A percentile compares a stretch with the other conserved stretches of the same genome.
Conservation (phyloP, 2,797 vertebrate genomes). For the Pempheris klunzingeri region DNA sequence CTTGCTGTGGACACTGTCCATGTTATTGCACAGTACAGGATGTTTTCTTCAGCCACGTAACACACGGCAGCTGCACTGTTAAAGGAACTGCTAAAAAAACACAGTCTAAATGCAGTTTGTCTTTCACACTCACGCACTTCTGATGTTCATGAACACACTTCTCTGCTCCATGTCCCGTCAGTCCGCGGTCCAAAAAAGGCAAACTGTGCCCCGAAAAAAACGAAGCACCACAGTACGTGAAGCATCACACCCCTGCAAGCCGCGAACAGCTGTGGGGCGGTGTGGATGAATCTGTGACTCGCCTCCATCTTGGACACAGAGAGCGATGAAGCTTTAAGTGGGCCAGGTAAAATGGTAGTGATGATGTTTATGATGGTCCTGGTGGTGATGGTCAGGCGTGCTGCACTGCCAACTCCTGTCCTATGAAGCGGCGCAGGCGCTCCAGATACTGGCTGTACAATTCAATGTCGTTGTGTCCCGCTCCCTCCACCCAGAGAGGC, state of each 20-base stretch:
- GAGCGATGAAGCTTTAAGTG: conserved; percentile 7
- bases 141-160: conserved; percentile 22
- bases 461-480: conserved; percentile 96
- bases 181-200: conserved; percentile 13
- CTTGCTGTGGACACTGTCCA: conserved; percentile 19
- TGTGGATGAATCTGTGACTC: conserved; percentile 17
- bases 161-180: neutral
- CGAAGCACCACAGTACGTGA: conserved; percentile 7
- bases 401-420: conserved; percentile 90
- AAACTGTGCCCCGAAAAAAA: conserved; percentile 6
- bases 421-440: conserved; percentile 93
- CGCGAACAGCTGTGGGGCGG: neutral
- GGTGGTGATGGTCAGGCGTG: conserved; percentile 79
- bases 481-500: conserved; percentile 96
- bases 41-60: conserved; percentile 14
- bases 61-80: conserved; percentile 33
- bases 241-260: neutral
- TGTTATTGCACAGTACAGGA: conserved; percentile 61
- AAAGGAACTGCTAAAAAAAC: conserved; percentile 27
- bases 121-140: conserved; percentile 20
- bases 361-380: neutral
- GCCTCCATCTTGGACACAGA: conserved; percentile 12
- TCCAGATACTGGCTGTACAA: conserved; percentile 97
- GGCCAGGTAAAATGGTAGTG: conserved; percentile 13
- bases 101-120: conserved; percentile 32